A percentile compares a stretch with the other conserved stretches of the same genome.
These are phyloP conservation scores for Steinernema scapterisci DNA, from an alignment of 2,888 invertebrate species.

Conservation along the genomic window DNA sequence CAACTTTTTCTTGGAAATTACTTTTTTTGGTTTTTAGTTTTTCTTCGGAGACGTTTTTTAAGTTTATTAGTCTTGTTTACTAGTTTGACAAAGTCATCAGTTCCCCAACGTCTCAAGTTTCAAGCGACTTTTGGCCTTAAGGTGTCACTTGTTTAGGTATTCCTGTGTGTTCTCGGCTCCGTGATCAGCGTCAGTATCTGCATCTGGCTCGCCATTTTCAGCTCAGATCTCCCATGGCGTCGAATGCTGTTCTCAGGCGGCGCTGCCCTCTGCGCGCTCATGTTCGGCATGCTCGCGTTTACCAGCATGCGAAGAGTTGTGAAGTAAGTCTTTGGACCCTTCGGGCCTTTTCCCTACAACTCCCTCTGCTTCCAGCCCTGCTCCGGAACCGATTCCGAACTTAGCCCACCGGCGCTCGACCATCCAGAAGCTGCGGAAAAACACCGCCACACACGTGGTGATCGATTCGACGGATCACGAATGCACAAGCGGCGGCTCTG, in stretches of 20 bases:
- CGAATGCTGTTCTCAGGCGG: constrained; percentile 51
- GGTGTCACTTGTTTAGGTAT: no score
- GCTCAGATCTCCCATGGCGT: constrained; percentile 46
- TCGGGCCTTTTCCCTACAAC: neutral
- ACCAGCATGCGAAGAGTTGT: constrained; percentile 49
- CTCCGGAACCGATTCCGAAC: constrained; percentile 18
- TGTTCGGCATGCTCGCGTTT: constrained; percentile 55
- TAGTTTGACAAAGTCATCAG: no score
- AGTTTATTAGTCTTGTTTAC: no score
- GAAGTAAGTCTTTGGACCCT: constrained; percentile 41
- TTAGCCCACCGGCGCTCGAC: constrained; percentile 7
- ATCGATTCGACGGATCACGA: constrained; percentile 24
- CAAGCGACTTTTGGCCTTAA: no score
- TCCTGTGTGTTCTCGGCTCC: constrained; percentile 56
- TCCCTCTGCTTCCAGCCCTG: neutral
- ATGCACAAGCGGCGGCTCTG: constrained; percentile 14
- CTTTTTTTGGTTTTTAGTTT: no score
- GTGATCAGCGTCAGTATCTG: constrained; percentile 54
- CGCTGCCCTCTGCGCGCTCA: constrained; percentile 55
- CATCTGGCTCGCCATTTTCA: constrained; percentile 53
- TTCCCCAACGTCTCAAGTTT: no score
- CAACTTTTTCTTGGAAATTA: neutral
- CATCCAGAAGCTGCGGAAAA: constrained; percentile 14
- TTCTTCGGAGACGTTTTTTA: no score
- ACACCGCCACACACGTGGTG: constrained; percentile 19